Conservation (phyloP, 2,888 invertebrate species). For the Choristoneura rosaceana region DNA sequence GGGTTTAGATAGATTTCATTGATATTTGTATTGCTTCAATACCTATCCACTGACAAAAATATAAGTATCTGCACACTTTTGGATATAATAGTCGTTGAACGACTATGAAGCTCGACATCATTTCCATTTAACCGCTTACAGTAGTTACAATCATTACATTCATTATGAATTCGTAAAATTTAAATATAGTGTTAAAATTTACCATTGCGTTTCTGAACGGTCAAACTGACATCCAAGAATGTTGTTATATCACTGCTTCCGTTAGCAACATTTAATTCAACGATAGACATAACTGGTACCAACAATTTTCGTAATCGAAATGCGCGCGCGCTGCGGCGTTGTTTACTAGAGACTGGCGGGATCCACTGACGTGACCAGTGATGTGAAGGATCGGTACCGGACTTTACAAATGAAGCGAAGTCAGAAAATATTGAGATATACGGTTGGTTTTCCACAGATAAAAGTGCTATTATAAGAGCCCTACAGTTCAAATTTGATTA, state of each 20-base stretch:
- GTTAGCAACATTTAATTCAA: neutral
- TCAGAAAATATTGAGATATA: neutral
- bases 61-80: too few species aligned
- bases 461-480: too few species aligned
- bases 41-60: too few species aligned
- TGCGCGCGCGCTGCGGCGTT: neutral
- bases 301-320: neutral
- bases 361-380: neutral
- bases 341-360: conserved; percentile 1
- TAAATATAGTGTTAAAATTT: neutral
- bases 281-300: neutral
- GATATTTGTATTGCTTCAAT: too few species aligned
- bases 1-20: too few species aligned
- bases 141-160: too few species aligned
- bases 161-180: neutral
- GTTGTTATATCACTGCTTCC: conserved; percentile 4
- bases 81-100: too few species aligned
- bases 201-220: neutral
- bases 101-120: too few species aligned
- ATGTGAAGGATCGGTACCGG: neutral
- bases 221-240: conserved; percentile 18
- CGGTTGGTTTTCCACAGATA: neutral
- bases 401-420: neutral
- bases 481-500: too few species aligned
- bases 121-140: too few species aligned